These are phyloP conservation scores for Chlorodrepanis virens DNA, from an alignment of 2,113 vertebrate genomes.

Conservation along the genomic window DNA sequence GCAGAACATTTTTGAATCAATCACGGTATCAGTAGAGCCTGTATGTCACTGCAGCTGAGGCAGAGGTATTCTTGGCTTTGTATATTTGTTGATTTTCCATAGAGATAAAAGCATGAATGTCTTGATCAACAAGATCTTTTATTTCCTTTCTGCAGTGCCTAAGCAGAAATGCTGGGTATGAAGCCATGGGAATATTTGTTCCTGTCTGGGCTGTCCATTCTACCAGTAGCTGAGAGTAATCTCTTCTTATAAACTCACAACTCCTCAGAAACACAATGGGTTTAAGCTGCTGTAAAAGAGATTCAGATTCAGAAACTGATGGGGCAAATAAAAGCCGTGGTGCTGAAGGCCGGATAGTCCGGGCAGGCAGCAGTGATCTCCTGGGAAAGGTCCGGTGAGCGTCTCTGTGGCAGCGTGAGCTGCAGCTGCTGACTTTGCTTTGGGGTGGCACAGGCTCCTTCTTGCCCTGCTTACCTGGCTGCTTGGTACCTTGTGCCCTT, in stretches of 20 bases:
- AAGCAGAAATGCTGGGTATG: neutral
- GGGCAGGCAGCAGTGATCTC: neutral
- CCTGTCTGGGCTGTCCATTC: neutral
- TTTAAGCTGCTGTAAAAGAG: neutral
- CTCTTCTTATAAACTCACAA: neutral
- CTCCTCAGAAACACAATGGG: neutral
- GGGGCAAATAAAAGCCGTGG: neutral
- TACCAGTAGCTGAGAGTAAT: neutral
- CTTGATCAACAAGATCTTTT: neutral
- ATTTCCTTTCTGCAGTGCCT: neutral
- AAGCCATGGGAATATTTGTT: neutral
- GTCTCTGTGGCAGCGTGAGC: neutral
- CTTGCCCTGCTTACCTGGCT: accelerated
- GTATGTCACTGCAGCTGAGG: neutral
- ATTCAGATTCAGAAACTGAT: neutral
- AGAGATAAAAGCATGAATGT: neutral
- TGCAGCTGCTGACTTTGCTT: neutral
- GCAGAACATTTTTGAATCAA: neutral
- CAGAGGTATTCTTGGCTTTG: neutral
- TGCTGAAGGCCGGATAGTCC: neutral
- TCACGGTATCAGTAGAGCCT: neutral
- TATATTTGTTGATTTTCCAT: neutral
- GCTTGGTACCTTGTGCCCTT: neutral
- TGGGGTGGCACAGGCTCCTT: neutral
- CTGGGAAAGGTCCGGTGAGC: neutral